A percentile compares a stretch with the other conserved stretches of the same genome.
Evolutionary conservation across 2,797 vertebrate species (phyloP).

Genomic region (Columba guinea): DNA sequence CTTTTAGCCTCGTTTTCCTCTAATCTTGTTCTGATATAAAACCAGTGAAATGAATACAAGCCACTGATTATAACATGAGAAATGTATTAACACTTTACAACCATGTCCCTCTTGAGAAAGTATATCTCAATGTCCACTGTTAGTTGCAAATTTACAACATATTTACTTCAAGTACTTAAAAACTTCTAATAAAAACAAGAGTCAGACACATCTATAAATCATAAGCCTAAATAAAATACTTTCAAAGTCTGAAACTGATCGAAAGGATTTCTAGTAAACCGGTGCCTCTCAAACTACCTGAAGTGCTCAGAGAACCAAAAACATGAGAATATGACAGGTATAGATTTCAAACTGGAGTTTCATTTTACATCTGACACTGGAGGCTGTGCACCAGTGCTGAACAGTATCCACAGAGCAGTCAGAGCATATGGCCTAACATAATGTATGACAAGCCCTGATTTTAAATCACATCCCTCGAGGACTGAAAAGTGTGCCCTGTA

Average conservation of each 20-base stretch:
- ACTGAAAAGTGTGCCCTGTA: not conserved
- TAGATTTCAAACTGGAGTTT: conserved; percentile 31
- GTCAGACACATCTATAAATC: not conserved
- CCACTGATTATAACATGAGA: not conserved
- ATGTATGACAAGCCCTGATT: conserved; percentile 18
- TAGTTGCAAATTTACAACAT: not conserved
- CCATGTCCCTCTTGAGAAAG: not conserved
- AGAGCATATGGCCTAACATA: conserved; percentile 47
- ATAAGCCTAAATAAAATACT: not conserved
- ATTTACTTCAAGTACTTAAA: not conserved
- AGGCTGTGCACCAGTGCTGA: conserved; percentile 8
- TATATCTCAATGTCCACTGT: not conserved
- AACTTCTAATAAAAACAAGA: not conserved
- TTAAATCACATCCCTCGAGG: not conserved
- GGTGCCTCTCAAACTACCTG: conserved; percentile 34
- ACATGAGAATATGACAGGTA: conserved; percentile 2
- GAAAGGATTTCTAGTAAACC: conserved; percentile 3
- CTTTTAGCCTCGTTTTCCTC: not conserved
- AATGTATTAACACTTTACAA: not conserved
- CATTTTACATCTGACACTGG: conserved; percentile 9
- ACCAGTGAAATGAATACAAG: not conserved
- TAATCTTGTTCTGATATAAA: not conserved
- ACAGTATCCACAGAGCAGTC: not conserved
- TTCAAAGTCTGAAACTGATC: not conserved
- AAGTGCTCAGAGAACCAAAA: conserved; percentile 27